Percentiles rank a stretch among this genome's conserved stretches.
Conservation (phyloP, 2,113 vertebrate genomes). For the Lathamus discolor region DNA sequence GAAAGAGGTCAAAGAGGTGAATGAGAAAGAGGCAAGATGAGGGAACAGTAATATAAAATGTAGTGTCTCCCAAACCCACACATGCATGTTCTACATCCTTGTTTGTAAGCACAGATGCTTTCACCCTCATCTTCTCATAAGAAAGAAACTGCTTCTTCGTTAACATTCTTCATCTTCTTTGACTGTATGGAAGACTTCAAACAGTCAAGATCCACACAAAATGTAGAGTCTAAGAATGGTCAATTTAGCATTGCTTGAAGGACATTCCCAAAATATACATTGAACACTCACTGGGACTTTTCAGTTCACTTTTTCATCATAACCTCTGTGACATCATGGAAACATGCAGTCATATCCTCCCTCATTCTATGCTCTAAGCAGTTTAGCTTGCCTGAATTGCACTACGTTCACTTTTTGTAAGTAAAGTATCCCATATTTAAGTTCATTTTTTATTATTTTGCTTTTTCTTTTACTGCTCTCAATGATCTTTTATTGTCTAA, state of each 20-base stretch:
- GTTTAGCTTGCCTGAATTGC: slow-evolving; percentile 51
- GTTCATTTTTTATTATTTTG: slow-evolving; percentile 76
- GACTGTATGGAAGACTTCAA: neutral
- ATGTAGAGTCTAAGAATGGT: neutral
- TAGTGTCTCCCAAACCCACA: neutral
- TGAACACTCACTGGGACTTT: neutral
- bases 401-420: slow-evolving; percentile 75
- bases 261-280: neutral
- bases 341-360: neutral
- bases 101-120: neutral
- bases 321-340: neutral
- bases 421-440: slow-evolving; percentile 77
- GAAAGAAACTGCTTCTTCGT: neutral
- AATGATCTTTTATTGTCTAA: slow-evolving; percentile 77
- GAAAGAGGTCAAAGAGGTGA: neutral
- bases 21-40: neutral
- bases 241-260: neutral
- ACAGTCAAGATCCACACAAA: neutral
- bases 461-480: slow-evolving; percentile 74
- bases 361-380: neutral
- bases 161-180: neutral
- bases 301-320: slow-evolving; percentile 9
- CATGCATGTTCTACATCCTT: neutral
- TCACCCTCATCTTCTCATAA: neutral
- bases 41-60: neutral